These are phyloP conservation scores for Seriola dumerili DNA, from an alignment of 2,113 vertebrate species.

Conservation along the genomic window DNA sequence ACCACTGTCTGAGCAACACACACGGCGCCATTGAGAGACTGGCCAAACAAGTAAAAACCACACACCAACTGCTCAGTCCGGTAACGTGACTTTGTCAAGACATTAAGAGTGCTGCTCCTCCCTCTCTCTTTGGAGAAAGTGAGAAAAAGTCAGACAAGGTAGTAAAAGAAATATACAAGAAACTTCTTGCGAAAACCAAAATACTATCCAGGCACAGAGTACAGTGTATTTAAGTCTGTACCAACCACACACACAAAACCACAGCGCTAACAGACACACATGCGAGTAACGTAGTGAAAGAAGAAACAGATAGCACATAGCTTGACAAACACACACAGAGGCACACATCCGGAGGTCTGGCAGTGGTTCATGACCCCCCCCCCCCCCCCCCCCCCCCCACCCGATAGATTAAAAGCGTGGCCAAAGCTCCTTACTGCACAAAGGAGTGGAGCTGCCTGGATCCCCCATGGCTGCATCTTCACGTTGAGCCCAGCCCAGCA, in stretches of 20 bases:
- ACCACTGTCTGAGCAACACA: conserved; percentile 57
- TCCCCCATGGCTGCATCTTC: conserved; percentile 84
- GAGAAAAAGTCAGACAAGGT: conserved; percentile 16
- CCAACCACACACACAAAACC: conserved; percentile 49
- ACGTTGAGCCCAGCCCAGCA: conserved; percentile 73
- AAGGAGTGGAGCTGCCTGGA: conserved; percentile 78
- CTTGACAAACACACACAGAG: conserved; percentile 69
- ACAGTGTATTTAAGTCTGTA: conserved; percentile 3
- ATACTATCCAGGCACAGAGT: neutral
- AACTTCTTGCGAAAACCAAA: conserved; percentile 53
- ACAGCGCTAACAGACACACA: conserved; percentile 37
- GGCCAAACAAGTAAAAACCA: conserved; percentile 27
- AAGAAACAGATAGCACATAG: conserved; percentile 41
- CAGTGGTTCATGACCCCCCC: conserved; percentile 62
- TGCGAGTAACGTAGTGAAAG: conserved; percentile 40
- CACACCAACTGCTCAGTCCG: conserved; percentile 16
- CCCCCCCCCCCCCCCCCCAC: conserved; percentile 42
- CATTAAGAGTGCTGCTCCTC: conserved; percentile 11
- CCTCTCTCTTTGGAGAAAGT: conserved; percentile 25
- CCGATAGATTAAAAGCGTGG: conserved; percentile 69
- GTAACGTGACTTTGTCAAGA: conserved; percentile 51
- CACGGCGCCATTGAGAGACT: conserved; percentile 35
- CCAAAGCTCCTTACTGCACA: conserved; percentile 84
- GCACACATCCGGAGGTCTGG: conserved; percentile 64
- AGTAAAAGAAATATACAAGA: conserved; percentile 17